Evolutionary conservation across 2,888 invertebrate species (phyloP).

Genomic region (Acrobasis repandana): DNA sequence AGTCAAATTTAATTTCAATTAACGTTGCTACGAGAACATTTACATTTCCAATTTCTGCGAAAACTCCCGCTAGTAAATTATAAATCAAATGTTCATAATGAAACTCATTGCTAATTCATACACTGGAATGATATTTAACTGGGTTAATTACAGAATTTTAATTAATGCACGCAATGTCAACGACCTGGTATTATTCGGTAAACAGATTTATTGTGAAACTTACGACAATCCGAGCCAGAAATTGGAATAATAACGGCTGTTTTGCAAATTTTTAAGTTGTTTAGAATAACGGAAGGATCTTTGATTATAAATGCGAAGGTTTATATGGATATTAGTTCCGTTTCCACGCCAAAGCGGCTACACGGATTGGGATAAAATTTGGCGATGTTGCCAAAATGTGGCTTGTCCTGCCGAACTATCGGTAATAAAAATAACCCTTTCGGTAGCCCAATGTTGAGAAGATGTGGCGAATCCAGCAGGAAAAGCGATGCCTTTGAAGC

Average conservation of each 20-base stretch:
- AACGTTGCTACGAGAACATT: background rate
- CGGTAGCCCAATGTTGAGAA: too few relatives aligned
- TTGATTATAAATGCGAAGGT: too few relatives aligned
- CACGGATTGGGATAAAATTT: too few relatives aligned
- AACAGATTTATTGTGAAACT: background rate
- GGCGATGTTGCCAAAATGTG: too few relatives aligned
- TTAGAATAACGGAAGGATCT: too few relatives aligned
- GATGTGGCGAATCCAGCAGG: too few relatives aligned
- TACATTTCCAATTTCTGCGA: slow-evolving; percentile 2
- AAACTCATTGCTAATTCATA: slow-evolving; percentile 19
- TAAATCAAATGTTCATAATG: slow-evolving; percentile 18
- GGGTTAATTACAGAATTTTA: slow-evolving; percentile 17
- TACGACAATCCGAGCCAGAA: background rate
- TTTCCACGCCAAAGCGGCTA: too few relatives aligned
- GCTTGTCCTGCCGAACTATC: too few relatives aligned
- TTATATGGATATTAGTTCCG: too few relatives aligned
- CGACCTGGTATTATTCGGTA: slow-evolving; percentile 7
- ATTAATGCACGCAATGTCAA: slow-evolving; percentile 8
- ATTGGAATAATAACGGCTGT: background rate
- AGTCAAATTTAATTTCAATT: slow-evolving; percentile 5
- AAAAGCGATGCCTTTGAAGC: too few relatives aligned
- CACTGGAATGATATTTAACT: slow-evolving; percentile 14
- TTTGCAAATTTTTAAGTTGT: too few relatives aligned
- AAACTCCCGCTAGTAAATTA: slow-evolving; percentile 11
- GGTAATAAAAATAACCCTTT: too few relatives aligned